A percentile compares a stretch with the other conserved stretches of the same genome.
These are phyloP conservation scores for Mythimna pallens DNA, from an alignment of 2,888 invertebrate species.

Conservation along the genomic window DNA sequence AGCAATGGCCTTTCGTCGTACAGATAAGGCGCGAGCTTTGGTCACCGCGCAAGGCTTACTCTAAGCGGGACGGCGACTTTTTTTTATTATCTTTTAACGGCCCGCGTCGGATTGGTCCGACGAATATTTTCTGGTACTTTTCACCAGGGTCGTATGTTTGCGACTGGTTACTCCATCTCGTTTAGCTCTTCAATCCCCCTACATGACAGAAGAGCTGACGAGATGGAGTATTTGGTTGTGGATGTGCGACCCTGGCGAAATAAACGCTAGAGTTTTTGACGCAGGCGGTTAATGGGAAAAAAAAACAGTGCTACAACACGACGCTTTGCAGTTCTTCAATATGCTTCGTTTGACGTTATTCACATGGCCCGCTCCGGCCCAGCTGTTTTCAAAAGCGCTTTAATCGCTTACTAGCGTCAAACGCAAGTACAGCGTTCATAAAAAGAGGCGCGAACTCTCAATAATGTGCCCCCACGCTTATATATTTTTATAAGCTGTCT, in stretches of 20 bases:
- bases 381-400: constrained; percentile 23
- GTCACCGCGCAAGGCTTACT: not conserved
- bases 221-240: no score
- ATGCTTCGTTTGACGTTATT: constrained; percentile 29
- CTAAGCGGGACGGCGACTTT: no score
- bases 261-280: no score
- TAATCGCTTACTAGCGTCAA: constrained; percentile 55
- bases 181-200: no score
- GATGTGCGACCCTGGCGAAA: no score
- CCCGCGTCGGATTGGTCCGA: no score
- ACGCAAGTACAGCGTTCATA: constrained; percentile 51
- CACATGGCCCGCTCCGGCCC: not conserved
- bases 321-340: constrained; percentile 22
- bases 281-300: not conserved
- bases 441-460: constrained; percentile 25
- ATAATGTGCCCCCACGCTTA: constrained; percentile 73
- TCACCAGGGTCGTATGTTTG: no score
- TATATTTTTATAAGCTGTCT: constrained; percentile 81
- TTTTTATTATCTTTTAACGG: not conserved
- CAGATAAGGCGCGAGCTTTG: not conserved
- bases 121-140: no score
- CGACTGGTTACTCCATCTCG: no score
- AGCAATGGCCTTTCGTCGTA: not conserved
- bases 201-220: no score
- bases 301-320: constrained; percentile 10